Conservation (phyloP, 2,113 vertebrate species). For the Microcebus griseorufus region DNA sequence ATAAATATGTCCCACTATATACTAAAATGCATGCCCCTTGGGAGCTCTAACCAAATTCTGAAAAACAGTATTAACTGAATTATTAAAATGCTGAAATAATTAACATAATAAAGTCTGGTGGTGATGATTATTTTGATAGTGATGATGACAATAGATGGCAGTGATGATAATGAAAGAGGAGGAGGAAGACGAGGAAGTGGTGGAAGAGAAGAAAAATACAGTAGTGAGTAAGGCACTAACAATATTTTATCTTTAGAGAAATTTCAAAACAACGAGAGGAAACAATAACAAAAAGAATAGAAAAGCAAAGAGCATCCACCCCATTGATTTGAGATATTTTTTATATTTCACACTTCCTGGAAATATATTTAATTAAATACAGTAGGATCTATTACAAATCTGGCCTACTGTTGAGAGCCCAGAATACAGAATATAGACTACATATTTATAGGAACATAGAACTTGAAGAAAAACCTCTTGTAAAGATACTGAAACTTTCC, state of each 20-base stretch:
- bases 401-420: background rate
- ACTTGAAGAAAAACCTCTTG: conserved; percentile 4
- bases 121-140: background rate
- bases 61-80: background rate
- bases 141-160: background rate
- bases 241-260: background rate
- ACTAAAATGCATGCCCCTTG: background rate
- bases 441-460: conserved; percentile 1
- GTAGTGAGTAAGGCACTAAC: background rate
- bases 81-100: conserved; percentile 12
- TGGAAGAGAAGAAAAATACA: background rate
- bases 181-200: background rate
- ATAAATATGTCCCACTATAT: background rate
- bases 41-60: background rate
- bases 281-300: background rate
- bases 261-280: background rate
- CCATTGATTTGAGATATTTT: background rate
- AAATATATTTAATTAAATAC: background rate
- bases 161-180: background rate
- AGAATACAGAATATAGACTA: background rate
- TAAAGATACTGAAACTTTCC: background rate
- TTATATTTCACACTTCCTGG: background rate
- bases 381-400: background rate
- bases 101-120: background rate
- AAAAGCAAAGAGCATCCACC: background rate